Evolutionary conservation across 2,113 vertebrate species (phyloP).

Genomic region (Ardeotis arabs): DNA sequence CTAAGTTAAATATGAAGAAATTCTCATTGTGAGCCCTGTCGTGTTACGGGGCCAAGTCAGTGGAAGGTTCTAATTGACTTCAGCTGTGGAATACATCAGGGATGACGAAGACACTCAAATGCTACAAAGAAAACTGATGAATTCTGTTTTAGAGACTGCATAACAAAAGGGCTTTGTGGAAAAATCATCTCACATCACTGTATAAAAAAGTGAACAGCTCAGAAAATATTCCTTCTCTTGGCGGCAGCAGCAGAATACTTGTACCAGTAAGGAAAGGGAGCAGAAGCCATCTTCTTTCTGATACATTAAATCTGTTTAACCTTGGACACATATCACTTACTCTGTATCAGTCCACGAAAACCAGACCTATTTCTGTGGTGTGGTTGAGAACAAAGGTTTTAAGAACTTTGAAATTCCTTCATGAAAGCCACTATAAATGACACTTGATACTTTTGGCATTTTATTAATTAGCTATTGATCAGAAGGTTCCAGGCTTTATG

Average conservation of each 20-base stretch:
- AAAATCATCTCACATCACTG: background rate
- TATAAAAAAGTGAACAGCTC: background rate
- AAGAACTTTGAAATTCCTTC: background rate
- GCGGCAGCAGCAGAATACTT: background rate
- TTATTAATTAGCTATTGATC: background rate
- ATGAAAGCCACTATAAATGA: background rate
- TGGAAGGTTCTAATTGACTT: conserved; percentile 42
- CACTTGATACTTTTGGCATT: background rate
- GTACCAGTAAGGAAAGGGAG: background rate
- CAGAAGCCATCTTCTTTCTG: background rate
- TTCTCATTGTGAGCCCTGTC: background rate
- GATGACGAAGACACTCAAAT: background rate
- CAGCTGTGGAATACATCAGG: background rate
- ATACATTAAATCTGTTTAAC: background rate
- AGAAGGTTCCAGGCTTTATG: background rate
- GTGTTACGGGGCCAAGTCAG: fast-evolving
- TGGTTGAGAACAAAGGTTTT: background rate
- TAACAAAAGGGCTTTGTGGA: conserved; percentile 27
- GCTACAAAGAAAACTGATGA: conserved; percentile 24
- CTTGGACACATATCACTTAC: fast-evolving
- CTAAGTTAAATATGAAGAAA: background rate
- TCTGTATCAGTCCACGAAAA: background rate
- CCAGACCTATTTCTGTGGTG: background rate
- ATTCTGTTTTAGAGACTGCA: background rate
- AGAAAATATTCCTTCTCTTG: background rate